Percentiles rank a stretch among this genome's conserved stretches.
Evolutionary conservation across 1,140 invertebrate species (phyloP).

Genomic region (Leptinotarsa lineolata): DNA sequence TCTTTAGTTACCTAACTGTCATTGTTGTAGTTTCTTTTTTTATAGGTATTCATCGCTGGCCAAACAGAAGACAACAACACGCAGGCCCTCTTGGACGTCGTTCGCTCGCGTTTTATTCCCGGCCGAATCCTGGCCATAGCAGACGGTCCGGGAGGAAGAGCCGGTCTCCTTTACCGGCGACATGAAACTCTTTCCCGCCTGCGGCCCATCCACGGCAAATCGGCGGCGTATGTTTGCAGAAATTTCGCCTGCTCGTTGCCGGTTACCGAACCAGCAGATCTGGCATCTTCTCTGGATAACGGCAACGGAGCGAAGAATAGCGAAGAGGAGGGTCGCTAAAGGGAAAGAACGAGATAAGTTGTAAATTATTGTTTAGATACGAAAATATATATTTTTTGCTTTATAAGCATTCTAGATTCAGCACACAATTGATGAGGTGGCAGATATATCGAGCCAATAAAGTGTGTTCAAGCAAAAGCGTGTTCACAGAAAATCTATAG

Average conservation of each 20-base stretch:
- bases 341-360: not conserved
- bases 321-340: not conserved
- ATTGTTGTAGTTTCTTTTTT: slow-evolving; percentile 21
- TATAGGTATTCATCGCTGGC: slow-evolving; percentile 71
- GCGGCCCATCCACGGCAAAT: slow-evolving; percentile 59
- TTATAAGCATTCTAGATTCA: slow-evolving; percentile 9
- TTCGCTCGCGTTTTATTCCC: slow-evolving; percentile 69
- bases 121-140: slow-evolving; percentile 71
- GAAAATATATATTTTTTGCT: not conserved
- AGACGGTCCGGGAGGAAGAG: slow-evolving; percentile 60
- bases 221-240: slow-evolving; percentile 82
- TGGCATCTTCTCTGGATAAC: slow-evolving; percentile 65
- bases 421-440: not conserved
- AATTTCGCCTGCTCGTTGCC: slow-evolving; percentile 79
- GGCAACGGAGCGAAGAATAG: slow-evolving; percentile 7
- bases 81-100: slow-evolving; percentile 67
- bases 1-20: too few species aligned
- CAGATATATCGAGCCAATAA: too few species aligned
- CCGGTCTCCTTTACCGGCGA: slow-evolving; percentile 52
- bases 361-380: not conserved
- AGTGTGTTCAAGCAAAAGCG: too few species aligned
- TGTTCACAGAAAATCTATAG: too few species aligned
- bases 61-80: slow-evolving; percentile 69
- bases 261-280: slow-evolving; percentile 69
- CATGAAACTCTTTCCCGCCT: slow-evolving; percentile 44